Evolutionary conservation across 2,888 invertebrate species (phyloP).

Genomic region (Drosophila antonietae): DNA sequence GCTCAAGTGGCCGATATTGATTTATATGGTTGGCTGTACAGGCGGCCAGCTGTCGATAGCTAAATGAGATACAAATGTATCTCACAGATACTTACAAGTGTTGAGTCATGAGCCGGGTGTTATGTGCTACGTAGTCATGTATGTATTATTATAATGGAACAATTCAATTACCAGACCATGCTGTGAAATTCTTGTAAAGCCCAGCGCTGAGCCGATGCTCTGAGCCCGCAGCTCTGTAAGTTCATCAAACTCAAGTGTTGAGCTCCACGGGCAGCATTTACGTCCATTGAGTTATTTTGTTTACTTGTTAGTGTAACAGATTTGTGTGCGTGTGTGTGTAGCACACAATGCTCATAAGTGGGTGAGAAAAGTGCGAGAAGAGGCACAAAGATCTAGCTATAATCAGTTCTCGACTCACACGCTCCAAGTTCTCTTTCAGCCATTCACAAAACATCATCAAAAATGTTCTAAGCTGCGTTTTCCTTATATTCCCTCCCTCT

Average conservation of each 20-base stretch:
- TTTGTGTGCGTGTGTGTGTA: slow-evolving; percentile 36
- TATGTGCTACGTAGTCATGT: slow-evolving; percentile 16
- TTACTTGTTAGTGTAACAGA: slow-evolving; percentile 73
- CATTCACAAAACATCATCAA: slow-evolving; percentile 47
- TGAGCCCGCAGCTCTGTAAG: slow-evolving; percentile 38
- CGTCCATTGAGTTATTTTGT: slow-evolving; percentile 56
- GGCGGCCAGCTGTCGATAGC: slow-evolving; percentile 47
- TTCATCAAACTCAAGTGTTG: slow-evolving; percentile 72
- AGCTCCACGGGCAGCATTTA: slow-evolving; percentile 12
- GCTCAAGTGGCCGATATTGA: slow-evolving; percentile 56
- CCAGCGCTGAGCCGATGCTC: slow-evolving; percentile 5
- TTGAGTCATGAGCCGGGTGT: slow-evolving; percentile 63
- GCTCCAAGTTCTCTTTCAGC: slow-evolving; percentile 36
- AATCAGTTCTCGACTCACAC: slow-evolving; percentile 28
- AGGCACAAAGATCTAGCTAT: slow-evolving; percentile 19
- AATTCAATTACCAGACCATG: slow-evolving; percentile 70
- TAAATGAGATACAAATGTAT: slow-evolving; percentile 61
- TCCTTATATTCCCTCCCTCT: slow-evolving; percentile 17
- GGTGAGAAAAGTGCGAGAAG: slow-evolving; percentile 46
- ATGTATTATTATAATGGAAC: slow-evolving; percentile 63
- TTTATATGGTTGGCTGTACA: slow-evolving; percentile 43
- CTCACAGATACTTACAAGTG: slow-evolving; percentile 52
- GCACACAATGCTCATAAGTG: slow-evolving; percentile 39
- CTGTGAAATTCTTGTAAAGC: slow-evolving; percentile 55
- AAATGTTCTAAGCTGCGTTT: slow-evolving; percentile 41